phyloP scores from a whole-genome alignment of 2,797 vertebrate genomes.

The Centropyge bicolor region DNA sequence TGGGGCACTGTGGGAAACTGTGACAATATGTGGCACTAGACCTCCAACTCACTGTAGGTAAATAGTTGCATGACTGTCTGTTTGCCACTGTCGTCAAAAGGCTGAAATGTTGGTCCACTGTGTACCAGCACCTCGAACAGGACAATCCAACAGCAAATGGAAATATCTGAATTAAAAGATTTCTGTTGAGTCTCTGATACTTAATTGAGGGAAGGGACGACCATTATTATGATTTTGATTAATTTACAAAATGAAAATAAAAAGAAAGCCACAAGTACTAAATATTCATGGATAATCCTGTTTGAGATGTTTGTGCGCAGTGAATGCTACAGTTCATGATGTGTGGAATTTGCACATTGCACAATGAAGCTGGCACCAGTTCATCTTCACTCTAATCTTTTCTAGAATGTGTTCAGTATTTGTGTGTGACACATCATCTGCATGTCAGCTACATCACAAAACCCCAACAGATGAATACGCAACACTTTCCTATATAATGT shows the following conservation, averaged over 20 bases:
- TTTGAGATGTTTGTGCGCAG: slow-evolving; percentile 15
- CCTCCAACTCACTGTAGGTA: slow-evolving; percentile 5
- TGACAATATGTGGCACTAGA: slow-evolving; percentile 11
- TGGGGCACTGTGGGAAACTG: slow-evolving; percentile 12
- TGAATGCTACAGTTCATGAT: slow-evolving; percentile 4
- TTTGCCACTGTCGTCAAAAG: neutral
- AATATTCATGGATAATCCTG: neutral
- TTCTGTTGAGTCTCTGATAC: neutral
- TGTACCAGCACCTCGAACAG: slow-evolving; percentile 28
- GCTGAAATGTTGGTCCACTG: slow-evolving; percentile 1
- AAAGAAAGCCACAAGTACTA: neutral
- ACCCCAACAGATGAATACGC: neutral
- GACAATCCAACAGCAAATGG: neutral
- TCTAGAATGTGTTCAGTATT: neutral
- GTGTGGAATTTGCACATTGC: neutral
- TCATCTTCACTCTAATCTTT: neutral
- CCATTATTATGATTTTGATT: neutral
- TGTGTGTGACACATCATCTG: neutral
- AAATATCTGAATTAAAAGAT: neutral
- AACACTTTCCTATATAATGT: neutral
- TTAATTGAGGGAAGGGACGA: neutral
- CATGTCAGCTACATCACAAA: slow-evolving; percentile 7
- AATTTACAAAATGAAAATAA: neutral
- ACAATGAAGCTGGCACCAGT: neutral
- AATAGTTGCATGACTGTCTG: slow-evolving; percentile 21